A percentile compares a stretch with the other conserved stretches of the same genome.
Conservation (phyloP, 1,140 invertebrate species). For the Eulimnadia texana region DNA sequence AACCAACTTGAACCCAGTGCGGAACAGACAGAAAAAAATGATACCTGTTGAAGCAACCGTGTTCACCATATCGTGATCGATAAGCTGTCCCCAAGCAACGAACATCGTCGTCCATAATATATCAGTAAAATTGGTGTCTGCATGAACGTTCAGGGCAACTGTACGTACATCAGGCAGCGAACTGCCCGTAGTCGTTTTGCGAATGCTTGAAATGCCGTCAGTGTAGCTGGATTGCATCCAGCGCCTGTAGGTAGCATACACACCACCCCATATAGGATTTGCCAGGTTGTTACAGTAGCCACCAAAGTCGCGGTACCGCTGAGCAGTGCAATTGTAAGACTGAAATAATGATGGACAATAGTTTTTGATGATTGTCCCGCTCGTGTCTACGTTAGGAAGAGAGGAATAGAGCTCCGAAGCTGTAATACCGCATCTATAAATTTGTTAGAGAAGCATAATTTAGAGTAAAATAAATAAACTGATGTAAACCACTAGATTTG, state of each 20-base stretch:
- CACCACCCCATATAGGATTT: slow-evolving; percentile 19
- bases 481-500: too few relatives aligned
- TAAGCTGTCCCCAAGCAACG: slow-evolving; percentile 36
- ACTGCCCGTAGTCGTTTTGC: background rate
- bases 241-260: background rate
- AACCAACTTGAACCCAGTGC: background rate
- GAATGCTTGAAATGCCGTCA: background rate
- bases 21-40: background rate
- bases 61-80: slow-evolving; percentile 38
- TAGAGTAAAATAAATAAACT: too few relatives aligned
- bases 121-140: slow-evolving; percentile 31
- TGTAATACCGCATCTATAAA: background rate
- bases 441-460: too few relatives aligned
- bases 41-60: slow-evolving; percentile 35
- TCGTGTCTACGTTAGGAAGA: background rate
- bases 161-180: slow-evolving; percentile 30
- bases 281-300: slow-evolving; percentile 21
- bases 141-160: slow-evolving; percentile 33
- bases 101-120: slow-evolving; percentile 34
- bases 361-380: background rate
- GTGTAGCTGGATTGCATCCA: background rate
- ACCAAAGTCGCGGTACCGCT: slow-evolving; percentile 17
- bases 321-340: slow-evolving; percentile 16
- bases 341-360: background rate
- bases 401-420: background rate